Evolutionary conservation across 2,888 invertebrate genomes (phyloP), one percentile per base, ranked within the genome.

Genomic region (Phania funesta): DNA sequence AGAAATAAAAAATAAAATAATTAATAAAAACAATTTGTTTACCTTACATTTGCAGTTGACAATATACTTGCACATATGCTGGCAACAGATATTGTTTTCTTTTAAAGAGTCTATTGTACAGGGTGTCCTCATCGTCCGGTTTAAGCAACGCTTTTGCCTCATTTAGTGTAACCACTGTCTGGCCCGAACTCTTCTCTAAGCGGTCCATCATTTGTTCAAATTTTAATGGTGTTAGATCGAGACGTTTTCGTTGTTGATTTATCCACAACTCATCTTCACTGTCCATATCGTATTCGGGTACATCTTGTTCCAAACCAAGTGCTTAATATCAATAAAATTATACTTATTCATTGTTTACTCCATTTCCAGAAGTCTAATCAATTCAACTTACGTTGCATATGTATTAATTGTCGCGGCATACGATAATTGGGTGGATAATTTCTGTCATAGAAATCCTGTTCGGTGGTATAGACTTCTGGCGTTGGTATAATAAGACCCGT

Each of bases 181-280:
- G 98, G 65, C 98, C 98, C 85, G 98, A 98, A 90, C 98, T 96
- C 92, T 98, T 98, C 91, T 99, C 99, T 87, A 99, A 93, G 86
- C 97, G 94, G 92, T 99, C 99, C 96, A 99, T 98, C 96, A 99
- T 99, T 91, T 98, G 97, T 92, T 99, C 99, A 93, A 99, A 99
- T 92, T 96, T 96, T 85, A 96, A 92, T 79, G 95, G 94, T 50
- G 94, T 94, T 84, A 96, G 92, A 88, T 96, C 96, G 92, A 96
- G 92, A 87, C 95, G 95, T 87, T 94, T 94, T 84, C 93, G 93
- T 91, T 96, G 96, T 86, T 94, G 93, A 86, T 93, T 93, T 84
- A 98, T 93, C 98, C 99, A 99, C 87, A 93, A 92, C 92, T 99
- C 99, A 92, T 99, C 99, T 90, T 98, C 98, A 83, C 97, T 96